Base-by-base conservation (phyloP, 2,113 vertebrate species). In the Odocoileus virginianus region DNA sequence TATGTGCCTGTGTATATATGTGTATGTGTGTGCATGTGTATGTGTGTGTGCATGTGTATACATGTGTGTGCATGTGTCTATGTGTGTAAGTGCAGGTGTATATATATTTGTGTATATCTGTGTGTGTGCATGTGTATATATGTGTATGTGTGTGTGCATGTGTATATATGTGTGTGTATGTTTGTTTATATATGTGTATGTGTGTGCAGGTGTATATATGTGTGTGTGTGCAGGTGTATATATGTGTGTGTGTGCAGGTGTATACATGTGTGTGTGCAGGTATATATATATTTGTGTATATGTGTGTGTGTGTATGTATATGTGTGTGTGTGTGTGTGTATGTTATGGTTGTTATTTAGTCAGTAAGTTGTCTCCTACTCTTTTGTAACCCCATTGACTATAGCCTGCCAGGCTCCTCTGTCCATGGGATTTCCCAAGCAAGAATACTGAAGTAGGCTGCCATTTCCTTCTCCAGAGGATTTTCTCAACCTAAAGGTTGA, bases 11-110 rank as follows among this genome's bases (percentile, higher is more conserved):
- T 58, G 23, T 10, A 23, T 57, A 4, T 23, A 0, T 61, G 7
- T 33, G 17, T 61, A 43, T 43, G 3, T 43, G 40, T 43, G 13
- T 30, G 0, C 43, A 43, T 43, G 43, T 43, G 5, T 60, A 14
- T 28, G 13, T n/a, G 43, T 43, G 43, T 5, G 40, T 2, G 10
- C 45, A 11, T 12, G 21, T 40, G 14, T 17, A 9, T 33, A 0
- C 16, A 1, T 17, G 30, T n/a, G 7, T n/a, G 16, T 2, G 2
- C 2, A 3, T 15, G 3, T 15, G 3, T 7, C 6, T 16, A 15
- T 61, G 3, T 67, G 16, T n/a, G 61, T 64, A 1, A 33, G 6
- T 47, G 45, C 10, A 33, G 33, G 27, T 58, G 23, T 11, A 1
- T 57, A 11, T 36, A 3, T 43, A 43, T 43, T 43, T 43, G 40